Conservation (phyloP, 2,113 vertebrate genomes). For the Emydura subglobosa region DNA sequence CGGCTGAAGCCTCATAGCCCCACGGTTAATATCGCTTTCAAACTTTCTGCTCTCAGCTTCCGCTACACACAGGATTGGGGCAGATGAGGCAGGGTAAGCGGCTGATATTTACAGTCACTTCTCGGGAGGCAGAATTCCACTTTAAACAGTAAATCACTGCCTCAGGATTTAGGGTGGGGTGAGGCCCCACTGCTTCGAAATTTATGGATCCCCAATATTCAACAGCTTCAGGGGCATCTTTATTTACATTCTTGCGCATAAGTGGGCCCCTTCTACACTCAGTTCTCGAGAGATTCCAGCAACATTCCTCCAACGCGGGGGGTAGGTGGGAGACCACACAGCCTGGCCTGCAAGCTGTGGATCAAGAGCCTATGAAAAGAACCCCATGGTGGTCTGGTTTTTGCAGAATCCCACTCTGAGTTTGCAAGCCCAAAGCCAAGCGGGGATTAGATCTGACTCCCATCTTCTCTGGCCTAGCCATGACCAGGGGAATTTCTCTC, state of each 20-base stretch:
- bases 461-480: no score
- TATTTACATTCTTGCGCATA: not conserved
- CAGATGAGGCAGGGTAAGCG: no score
- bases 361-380: not conserved
- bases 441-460: not conserved
- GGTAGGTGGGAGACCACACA: not conserved
- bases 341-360: not conserved
- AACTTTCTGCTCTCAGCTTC: no score
- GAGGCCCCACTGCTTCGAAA: not conserved
- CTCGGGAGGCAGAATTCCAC: not conserved
- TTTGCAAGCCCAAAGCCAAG: not conserved
- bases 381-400: not conserved
- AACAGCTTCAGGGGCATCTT: not conserved
- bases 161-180: no score
- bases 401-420: not conserved
- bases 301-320: not conserved
- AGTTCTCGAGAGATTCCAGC: not conserved
- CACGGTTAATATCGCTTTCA: no score
- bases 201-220: not conserved
- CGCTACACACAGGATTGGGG: no score
- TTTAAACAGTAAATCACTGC: not conserved
- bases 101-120: not conserved
- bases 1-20: no score
- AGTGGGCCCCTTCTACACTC: not conserved
- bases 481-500: not conserved